A percentile compares a stretch with the other conserved stretches of the same genome.
phyloP scores from a whole-genome alignment of 2,888 invertebrate genomes.

The Ormyrus rosae region DNA sequence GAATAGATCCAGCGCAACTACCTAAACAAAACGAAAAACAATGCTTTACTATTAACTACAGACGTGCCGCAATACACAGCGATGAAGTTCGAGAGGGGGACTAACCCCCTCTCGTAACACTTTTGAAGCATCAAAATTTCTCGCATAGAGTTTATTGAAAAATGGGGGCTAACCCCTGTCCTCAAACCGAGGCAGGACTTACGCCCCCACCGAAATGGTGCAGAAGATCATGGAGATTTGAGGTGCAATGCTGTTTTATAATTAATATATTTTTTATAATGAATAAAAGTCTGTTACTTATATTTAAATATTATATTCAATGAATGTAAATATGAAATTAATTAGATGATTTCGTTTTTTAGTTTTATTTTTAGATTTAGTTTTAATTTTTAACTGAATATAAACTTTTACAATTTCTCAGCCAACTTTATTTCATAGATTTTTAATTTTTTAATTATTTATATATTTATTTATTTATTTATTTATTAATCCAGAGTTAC shows the following conservation, averaged over 20 bases:
- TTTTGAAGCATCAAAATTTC: conserved; percentile 91
- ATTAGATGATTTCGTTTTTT: too few relatives aligned
- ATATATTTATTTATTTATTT: too few relatives aligned
- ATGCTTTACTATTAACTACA: conserved; percentile 63
- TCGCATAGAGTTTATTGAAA: conserved; percentile 97
- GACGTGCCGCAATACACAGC: conserved; percentile 72
- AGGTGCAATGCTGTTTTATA: conserved; percentile 38
- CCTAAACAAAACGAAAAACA: conserved; percentile 60
- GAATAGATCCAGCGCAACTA: conserved; percentile 57
- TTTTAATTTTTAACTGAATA: too few relatives aligned
- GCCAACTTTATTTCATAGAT: too few relatives aligned
- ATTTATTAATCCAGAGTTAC: too few relatives aligned
- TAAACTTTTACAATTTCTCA: too few relatives aligned
- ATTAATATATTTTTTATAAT: not conserved
- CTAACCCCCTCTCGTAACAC: conserved; percentile 80
- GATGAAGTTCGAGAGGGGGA: conserved; percentile 82
- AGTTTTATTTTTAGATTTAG: too few relatives aligned
- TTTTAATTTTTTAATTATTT: too few relatives aligned
- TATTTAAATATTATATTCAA: too few relatives aligned
- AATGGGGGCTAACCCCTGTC: conserved; percentile 99
- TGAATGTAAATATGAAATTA: too few relatives aligned
- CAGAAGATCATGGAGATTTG: conserved; percentile 77
- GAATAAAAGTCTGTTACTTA: too few relatives aligned
- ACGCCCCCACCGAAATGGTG: conserved; percentile 85
- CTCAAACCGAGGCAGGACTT: conserved; percentile 97